Evolutionary conservation across 2,888 invertebrate genomes (phyloP).

Genomic region (Agrochola circellaris): DNA sequence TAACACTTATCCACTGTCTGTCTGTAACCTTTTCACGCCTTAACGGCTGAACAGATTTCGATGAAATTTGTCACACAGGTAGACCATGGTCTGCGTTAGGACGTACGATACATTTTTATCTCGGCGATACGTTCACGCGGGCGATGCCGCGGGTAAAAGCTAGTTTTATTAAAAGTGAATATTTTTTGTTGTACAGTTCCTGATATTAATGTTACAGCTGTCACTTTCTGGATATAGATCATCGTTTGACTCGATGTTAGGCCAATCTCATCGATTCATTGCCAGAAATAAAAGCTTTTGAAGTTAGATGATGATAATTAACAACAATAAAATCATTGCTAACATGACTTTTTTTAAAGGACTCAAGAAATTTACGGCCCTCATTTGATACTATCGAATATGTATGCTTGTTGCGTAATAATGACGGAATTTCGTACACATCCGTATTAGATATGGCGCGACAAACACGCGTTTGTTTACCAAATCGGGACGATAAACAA

Average conservation of each 20-base stretch:
- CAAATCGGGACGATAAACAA: conserved; percentile 9
- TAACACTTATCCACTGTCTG: background rate
- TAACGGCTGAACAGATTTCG: background rate
- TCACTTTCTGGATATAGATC: background rate
- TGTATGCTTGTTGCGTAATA: conserved; percentile 10
- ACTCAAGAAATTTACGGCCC: background rate
- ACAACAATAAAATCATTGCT: background rate
- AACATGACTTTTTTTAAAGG: background rate
- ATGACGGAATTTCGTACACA: conserved; percentile 45
- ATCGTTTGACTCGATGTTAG: background rate
- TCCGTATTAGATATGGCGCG: conserved; percentile 51
- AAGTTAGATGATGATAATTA: background rate
- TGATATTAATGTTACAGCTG: background rate
- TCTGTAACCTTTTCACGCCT: background rate
- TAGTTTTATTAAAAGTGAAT: background rate
- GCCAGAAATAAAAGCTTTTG: background rate
- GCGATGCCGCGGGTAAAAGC: background rate
- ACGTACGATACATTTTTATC: background rate
- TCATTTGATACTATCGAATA: conserved; percentile 61
- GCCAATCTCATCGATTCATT: background rate
- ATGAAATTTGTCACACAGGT: background rate
- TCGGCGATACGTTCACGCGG: background rate
- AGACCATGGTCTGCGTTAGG: background rate
- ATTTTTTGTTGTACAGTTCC: background rate
- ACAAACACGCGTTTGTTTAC: conserved; percentile 34